Percentiles rank a stretch among this genome's conserved stretches.
Evolutionary conservation across 2,113 vertebrate genomes (phyloP).

Genomic region (Perccottus glenii): DNA sequence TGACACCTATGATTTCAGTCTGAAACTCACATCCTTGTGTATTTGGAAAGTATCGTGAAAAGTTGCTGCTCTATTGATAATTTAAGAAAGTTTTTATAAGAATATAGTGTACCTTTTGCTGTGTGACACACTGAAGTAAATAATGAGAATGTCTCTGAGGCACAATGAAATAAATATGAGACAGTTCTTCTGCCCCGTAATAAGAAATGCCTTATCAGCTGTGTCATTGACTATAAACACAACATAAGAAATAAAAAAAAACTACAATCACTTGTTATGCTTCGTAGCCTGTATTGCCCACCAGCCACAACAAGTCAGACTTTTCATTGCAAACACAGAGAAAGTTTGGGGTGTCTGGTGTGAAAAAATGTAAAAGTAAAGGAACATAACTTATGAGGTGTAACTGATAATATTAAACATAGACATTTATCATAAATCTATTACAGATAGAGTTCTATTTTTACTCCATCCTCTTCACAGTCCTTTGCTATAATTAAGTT

Average conservation of each 20-base stretch:
- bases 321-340: neutral
- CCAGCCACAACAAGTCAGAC: too few species aligned
- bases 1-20: too few species aligned
- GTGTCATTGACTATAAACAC: too few species aligned
- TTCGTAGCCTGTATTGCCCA: neutral
- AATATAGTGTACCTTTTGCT: too few species aligned
- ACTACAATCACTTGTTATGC: neutral
- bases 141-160: neutral
- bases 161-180: constrained; percentile 4
- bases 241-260: neutral
- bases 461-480: neutral
- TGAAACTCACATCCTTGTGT: too few species aligned
- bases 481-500: neutral
- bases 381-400: constrained; percentile 1
- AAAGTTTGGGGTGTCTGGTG: neutral
- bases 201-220: neutral
- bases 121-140: neutral
- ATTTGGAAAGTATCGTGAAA: too few species aligned
- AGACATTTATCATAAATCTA: constrained; percentile 11
- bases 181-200: neutral
- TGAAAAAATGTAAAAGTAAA: neutral
- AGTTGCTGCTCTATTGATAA: too few species aligned
- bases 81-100: neutral
- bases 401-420: neutral
- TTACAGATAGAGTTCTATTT: neutral